These are phyloP conservation scores for Eupithecia dodoneata DNA, from an alignment of 2,888 invertebrate species.

Conservation along the genomic window DNA sequence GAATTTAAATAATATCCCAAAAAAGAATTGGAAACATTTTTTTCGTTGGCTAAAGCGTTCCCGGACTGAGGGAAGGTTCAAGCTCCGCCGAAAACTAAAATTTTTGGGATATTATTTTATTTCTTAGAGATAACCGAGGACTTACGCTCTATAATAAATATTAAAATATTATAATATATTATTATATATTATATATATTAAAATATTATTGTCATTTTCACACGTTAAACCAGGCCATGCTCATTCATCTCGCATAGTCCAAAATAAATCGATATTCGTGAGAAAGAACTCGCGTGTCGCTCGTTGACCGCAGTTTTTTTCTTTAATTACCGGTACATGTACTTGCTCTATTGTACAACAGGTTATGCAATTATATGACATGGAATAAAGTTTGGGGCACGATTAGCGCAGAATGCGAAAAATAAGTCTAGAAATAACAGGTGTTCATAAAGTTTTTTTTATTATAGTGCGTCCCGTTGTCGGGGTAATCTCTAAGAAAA, in stretches of 20 bases:
- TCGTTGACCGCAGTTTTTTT: conserved; percentile 28
- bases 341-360: conserved; percentile 59
- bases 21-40: too few relatives aligned
- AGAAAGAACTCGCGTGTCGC: conserved; percentile 36
- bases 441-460: background rate
- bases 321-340: conserved; percentile 67
- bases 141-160: too few relatives aligned
- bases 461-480: too few relatives aligned
- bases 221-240: conserved; percentile 1
- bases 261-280: conserved; percentile 34
- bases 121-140: too few relatives aligned
- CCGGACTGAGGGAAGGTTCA: too few relatives aligned
- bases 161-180: too few relatives aligned
- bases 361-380: conserved; percentile 62
- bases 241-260: conserved; percentile 31
- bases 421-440: background rate
- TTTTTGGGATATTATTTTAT: too few relatives aligned
- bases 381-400: conserved; percentile 47
- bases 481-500: too few relatives aligned
- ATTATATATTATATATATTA: too few relatives aligned
- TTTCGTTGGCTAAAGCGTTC: too few relatives aligned
- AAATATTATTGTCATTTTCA: conserved; percentile 5
- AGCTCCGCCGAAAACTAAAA: too few relatives aligned
- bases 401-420: conserved; percentile 36
- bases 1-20: too few relatives aligned